Conservation (phyloP, 2,888 invertebrate genomes). For the Euspilapteryx auroguttella region DNA sequence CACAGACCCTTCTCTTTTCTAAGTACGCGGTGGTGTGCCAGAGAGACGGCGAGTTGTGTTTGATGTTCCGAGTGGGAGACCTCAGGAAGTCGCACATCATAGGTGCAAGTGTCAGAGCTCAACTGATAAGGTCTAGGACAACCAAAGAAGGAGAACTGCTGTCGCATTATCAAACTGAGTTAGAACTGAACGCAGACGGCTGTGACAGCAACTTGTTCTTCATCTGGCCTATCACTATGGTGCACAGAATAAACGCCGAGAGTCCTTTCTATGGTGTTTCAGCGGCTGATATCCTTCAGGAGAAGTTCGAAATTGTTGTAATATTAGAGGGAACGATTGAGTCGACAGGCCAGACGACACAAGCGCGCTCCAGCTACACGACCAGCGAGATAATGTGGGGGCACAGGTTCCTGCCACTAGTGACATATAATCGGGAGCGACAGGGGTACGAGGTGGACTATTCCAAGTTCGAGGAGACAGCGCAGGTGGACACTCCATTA, state of each 20-base stretch:
- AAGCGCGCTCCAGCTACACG: conserved; percentile 76
- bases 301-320: conserved; percentile 82
- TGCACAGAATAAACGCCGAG: conserved; percentile 79
- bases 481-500: conserved; percentile 77
- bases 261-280: conserved; percentile 87
- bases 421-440: conserved; percentile 72
- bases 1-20: conserved; percentile 87
- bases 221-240: conserved; percentile 91
- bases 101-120: conserved; percentile 82
- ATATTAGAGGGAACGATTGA: conserved; percentile 83
- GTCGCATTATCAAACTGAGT: conserved; percentile 79
- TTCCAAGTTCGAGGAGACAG: conserved; percentile 78
- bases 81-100: conserved; percentile 90
- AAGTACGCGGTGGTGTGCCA: conserved; percentile 82
- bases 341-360: conserved; percentile 76
- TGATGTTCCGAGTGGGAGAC: conserved; percentile 89
- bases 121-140: conserved; percentile 77
- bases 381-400: conserved; percentile 82
- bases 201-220: conserved; percentile 85
- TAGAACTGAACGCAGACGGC: conserved; percentile 70
- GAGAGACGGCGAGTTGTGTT: conserved; percentile 77
- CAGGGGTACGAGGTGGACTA: conserved; percentile 81
- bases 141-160: conserved; percentile 86
- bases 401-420: conserved; percentile 74
- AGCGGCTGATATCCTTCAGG: conserved; percentile 77